A percentile compares a stretch with the other conserved stretches of the same genome.
Conservation (phyloP, 2,113 vertebrate genomes). For the Chloroceryle aenea region DNA sequence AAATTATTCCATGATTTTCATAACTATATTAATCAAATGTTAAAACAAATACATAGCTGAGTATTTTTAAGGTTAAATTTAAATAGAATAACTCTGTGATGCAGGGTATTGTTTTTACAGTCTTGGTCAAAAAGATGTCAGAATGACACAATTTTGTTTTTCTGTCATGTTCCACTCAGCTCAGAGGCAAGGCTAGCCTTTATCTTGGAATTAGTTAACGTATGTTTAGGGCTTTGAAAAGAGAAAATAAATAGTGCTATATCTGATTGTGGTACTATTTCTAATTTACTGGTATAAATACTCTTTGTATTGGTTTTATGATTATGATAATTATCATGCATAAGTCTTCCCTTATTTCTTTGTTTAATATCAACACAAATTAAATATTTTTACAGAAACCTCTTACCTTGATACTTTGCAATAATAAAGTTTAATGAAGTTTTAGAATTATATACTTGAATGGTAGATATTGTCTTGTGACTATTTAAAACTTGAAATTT, state of each 20-base stretch:
- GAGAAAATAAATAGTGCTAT: accelerated
- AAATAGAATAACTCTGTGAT: background rate
- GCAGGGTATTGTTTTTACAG: background rate
- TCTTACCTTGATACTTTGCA: background rate
- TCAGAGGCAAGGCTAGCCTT: background rate
- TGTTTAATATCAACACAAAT: background rate
- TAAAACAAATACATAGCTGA: background rate
- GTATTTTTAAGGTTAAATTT: background rate
- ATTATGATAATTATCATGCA: background rate
- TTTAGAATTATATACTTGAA: background rate
- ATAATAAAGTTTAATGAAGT: background rate
- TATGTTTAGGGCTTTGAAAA: background rate
- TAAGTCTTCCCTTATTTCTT: background rate
- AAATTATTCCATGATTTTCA: background rate
- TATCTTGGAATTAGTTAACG: background rate
- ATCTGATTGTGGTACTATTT: background rate
- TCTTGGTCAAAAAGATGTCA: background rate
- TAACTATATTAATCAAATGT: background rate
- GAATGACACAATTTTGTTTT: background rate
- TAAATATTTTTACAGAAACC: background rate
- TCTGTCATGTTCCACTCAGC: background rate
- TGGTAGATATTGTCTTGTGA: background rate
- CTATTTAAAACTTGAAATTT: conserved; percentile 43
- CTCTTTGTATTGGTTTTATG: background rate
- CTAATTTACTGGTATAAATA: background rate